Conservation (phyloP, 2,113 vertebrate genomes). For the Prietella phreatophila region DNA sequence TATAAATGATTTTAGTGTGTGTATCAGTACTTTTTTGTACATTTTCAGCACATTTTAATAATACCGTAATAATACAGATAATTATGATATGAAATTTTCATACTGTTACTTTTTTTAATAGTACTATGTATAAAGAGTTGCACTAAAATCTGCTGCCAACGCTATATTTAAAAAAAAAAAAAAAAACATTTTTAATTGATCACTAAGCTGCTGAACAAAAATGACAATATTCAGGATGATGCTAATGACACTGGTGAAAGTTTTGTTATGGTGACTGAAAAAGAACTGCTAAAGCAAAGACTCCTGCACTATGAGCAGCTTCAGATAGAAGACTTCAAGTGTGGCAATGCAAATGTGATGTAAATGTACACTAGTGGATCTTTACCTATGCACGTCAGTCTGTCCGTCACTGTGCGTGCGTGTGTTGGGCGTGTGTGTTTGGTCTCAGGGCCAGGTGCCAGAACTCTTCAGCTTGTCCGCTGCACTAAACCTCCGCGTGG, state of each 20-base stretch:
- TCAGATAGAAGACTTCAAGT: neutral
- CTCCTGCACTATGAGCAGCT: neutral
- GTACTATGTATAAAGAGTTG: too few species aligned
- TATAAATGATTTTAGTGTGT: too few species aligned
- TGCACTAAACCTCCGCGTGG: constrained; percentile 67
- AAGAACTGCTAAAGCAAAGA: neutral
- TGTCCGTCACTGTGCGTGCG: constrained; percentile 30
- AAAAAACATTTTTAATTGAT: too few species aligned
- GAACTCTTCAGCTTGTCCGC: constrained; percentile 67
- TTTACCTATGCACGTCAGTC: constrained; percentile 45
- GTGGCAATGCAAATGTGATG: neutral
- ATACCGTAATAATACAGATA: too few species aligned
- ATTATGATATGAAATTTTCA: too few species aligned
- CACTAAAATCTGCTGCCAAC: neutral
- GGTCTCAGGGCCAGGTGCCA: constrained; percentile 66
- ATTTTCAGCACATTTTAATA: too few species aligned
- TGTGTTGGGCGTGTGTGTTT: constrained; percentile 25
- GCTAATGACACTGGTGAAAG: neutral
- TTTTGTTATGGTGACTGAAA: neutral
- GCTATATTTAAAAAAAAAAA: neutral
- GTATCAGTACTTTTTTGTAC: too few species aligned
- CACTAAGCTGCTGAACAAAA: neutral
- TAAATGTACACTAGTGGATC: neutral
- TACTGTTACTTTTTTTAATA: too few species aligned
- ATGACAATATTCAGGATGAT: neutral